Base-by-base conservation (phyloP, 2,888 invertebrate species). In the Trachelus iudaicus region DNA sequence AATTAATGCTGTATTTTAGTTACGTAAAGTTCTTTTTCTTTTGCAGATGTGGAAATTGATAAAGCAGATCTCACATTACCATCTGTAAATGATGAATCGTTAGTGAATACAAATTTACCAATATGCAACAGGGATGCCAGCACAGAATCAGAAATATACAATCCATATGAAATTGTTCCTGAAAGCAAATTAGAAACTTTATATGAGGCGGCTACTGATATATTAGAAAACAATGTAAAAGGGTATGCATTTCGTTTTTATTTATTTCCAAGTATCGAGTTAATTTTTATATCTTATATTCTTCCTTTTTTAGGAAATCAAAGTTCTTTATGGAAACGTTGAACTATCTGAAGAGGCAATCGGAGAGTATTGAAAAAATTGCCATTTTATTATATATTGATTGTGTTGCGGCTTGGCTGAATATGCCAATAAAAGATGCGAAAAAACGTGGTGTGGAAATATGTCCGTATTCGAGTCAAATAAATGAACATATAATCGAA, bases 131-230 rank as follows among this genome's bases (percentile, higher is more conserved):
- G 88, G 83, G 83, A 89, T 3, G 91, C 91, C 23, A 76, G 31
- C n/a, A 78, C 78, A 73, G 82, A 85, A 6, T 81, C 84, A 75
- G 89, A 91, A 75, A 88, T 92, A 76, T 92, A 91, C 77, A 85
- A 90, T 75, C 6, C 89, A 33, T 79, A 90, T 75, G 89, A 91
- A 76, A 90, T 92, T 77, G 81, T 92, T 75, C 88, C 91, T 3
- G 82, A 85, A 69, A 82, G 83, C 69, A 86, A 88, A 80, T 79
- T 91, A 35, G 82, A 88, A 79, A 83, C 86, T 0, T 76, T 92
- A 6, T 85, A 87, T 31, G 80, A 84, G 4, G 79, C 74, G 34
- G 86, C 85, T 4, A 76, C 82, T 68, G 80, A 87, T 77, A 79
- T 87, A 37, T 37, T 86, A 9, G 83, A 87, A 71, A 69, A 75